phyloP scores from a whole-genome alignment of 2,797 vertebrate species.

The Peromyscus eremicus region DNA sequence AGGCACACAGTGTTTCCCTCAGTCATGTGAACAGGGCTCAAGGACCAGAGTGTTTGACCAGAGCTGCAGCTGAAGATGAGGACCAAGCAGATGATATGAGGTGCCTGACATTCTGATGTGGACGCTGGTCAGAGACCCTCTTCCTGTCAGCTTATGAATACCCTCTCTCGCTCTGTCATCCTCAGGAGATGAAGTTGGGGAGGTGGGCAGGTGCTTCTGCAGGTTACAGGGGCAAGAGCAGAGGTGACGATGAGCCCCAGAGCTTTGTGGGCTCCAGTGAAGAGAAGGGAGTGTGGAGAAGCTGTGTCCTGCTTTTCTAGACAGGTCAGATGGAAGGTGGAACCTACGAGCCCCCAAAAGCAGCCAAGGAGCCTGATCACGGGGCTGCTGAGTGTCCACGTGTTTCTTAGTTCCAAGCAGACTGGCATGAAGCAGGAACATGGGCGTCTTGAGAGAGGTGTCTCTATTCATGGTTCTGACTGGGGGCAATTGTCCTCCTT shows the following conservation, averaged over 20 bases:
- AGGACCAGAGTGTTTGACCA: not conserved
- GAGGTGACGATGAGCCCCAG: accelerated
- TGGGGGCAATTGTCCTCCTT: not conserved
- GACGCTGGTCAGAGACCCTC: accelerated
- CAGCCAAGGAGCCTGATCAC: accelerated
- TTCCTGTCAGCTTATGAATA: not conserved
- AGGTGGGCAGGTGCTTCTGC: accelerated
- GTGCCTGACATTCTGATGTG: accelerated
- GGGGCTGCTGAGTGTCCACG: accelerated
- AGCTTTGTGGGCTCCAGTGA: not conserved
- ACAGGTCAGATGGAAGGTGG: not conserved
- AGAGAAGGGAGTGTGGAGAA: not conserved
- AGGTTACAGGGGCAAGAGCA: not conserved
- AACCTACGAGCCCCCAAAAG: too few relatives aligned
- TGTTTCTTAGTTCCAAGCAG: not conserved
- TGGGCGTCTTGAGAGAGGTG: accelerated
- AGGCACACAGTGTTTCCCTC: accelerated
- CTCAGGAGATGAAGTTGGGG: accelerated
- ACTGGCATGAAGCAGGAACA: not conserved
- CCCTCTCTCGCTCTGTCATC: not conserved
- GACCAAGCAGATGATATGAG: not conserved
- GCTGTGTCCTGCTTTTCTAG: not conserved
- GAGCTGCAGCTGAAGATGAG: not conserved
- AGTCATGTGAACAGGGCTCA: not conserved
- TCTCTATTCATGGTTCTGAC: accelerated